Evolutionary conservation across 53 echinoderm and acorn worm species (phyloP).

Genomic region (Stichopus horrens): DNA sequence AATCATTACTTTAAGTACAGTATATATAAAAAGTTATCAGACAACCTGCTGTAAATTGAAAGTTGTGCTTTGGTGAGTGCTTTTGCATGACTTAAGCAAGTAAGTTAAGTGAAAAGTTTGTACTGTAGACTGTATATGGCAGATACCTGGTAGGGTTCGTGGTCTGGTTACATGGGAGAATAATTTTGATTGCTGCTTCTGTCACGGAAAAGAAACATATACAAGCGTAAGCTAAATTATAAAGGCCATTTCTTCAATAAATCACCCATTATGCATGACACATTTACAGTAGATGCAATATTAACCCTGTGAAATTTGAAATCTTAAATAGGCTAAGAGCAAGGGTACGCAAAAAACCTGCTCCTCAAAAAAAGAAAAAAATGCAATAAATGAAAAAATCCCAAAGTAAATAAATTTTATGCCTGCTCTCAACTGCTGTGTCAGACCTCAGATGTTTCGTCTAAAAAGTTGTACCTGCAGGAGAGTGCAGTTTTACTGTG

Average conservation of each 20-base stretch:
- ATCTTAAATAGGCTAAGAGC: not conserved
- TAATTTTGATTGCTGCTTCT: constrained; percentile 27
- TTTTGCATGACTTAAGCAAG: not conserved
- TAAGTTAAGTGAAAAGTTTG: not conserved
- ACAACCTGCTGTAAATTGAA: not conserved
- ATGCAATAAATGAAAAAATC: not conserved
- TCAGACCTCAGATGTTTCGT: too few relatives aligned
- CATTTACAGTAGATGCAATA: too few relatives aligned
- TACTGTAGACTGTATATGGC: too few relatives aligned
- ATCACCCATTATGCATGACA: too few relatives aligned
- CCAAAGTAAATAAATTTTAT: too few relatives aligned
- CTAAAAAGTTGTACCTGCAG: too few relatives aligned
- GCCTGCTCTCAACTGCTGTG: too few relatives aligned
- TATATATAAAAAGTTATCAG: not conserved
- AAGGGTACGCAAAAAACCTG: not conserved
- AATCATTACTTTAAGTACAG: not conserved
- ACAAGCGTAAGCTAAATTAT: not conserved
- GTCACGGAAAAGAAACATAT: not conserved
- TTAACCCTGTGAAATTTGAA: not conserved
- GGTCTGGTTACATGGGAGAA: constrained; percentile 22
- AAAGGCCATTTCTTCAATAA: too few relatives aligned
- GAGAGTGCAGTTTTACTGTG: too few relatives aligned
- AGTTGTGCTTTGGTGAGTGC: not conserved
- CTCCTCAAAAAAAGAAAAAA: not conserved
- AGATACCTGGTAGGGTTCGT: not conserved